These are phyloP conservation scores for Leptoclinus maculatus DNA, from an alignment of 2,797 vertebrate genomes.

Conservation along the genomic window DNA sequence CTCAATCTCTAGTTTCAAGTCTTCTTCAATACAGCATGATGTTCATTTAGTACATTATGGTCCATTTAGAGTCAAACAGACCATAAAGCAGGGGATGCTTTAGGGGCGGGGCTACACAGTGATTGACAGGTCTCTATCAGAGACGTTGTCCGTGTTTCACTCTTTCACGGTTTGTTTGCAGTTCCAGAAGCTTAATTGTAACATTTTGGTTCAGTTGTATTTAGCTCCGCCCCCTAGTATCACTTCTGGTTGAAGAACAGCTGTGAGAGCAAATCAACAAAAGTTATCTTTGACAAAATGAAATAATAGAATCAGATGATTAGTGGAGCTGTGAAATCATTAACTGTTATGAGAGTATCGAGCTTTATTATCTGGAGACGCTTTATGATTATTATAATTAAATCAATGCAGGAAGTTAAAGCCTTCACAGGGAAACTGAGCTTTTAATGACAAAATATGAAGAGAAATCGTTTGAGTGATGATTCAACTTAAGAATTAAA, in stretches of 20 bases:
- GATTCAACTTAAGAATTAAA: background rate
- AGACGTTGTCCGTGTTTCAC: no score
- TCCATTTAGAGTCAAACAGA: no score
- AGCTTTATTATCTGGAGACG: background rate
- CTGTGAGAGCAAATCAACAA: conserved; percentile 33
- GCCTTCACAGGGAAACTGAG: background rate
- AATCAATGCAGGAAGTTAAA: background rate
- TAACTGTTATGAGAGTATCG: background rate
- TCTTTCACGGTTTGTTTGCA: no score
- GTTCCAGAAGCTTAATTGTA: no score
- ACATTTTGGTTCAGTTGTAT: no score
- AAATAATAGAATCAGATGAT: background rate
- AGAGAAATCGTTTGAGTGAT: background rate
- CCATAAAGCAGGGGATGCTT: no score
- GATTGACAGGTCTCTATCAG: no score
- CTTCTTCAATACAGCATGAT: no score
- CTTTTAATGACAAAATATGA: background rate
- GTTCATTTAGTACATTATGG: no score
- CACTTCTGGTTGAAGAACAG: background rate
- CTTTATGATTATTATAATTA: background rate
- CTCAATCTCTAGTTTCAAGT: no score
- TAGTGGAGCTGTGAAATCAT: background rate
- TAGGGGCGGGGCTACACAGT: no score
- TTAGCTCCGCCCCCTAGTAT: no score
- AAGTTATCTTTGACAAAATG: background rate